These are phyloP conservation scores for Vidua chalybeata DNA, from an alignment of 2,113 vertebrate species.

Conservation along the genomic window DNA sequence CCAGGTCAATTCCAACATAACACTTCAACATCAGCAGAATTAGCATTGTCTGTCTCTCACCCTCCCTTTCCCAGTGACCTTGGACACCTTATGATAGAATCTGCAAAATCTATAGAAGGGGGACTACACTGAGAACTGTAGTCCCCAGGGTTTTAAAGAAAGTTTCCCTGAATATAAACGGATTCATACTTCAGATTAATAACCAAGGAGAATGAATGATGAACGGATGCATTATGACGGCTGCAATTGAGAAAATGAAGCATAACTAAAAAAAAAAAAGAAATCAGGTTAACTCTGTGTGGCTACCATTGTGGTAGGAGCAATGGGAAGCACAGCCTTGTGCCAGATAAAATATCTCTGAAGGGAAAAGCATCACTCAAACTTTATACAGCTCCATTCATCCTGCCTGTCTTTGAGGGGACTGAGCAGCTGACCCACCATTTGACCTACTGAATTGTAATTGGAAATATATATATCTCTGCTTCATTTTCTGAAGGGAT, in stretches of 20 bases:
- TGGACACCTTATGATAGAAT: neutral
- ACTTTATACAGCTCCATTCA: conserved; percentile 12
- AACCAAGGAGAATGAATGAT: conserved; percentile 24
- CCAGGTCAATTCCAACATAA: conserved; percentile 40
- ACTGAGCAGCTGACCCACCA: conserved; percentile 5
- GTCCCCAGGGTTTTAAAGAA: conserved; percentile 1
- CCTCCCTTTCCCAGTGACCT: neutral
- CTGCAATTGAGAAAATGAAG: conserved; percentile 36
- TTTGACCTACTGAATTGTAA: conserved; percentile 31
- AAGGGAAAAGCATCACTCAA: conserved; percentile 36
- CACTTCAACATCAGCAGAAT: conserved; percentile 9
- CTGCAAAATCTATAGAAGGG: neutral
- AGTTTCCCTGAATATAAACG: neutral
- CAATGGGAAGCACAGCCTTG: neutral
- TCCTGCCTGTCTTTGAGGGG: neutral
- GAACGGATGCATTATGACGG: neutral
- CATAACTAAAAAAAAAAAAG: conserved; percentile 8
- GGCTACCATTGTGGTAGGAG: neutral
- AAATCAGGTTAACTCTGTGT: conserved; percentile 30
- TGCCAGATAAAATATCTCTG: neutral
- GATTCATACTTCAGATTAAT: conserved; percentile 46
- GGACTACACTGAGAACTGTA: neutral
- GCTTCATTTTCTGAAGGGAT: neutral
- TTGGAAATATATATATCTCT: neutral
- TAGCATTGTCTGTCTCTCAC: conserved; percentile 25